Percentiles rank a stretch among this genome's conserved stretches.
Evolutionary conservation across 2,113 vertebrate species (phyloP).

Genomic region (Hiodon tergisus): DNA sequence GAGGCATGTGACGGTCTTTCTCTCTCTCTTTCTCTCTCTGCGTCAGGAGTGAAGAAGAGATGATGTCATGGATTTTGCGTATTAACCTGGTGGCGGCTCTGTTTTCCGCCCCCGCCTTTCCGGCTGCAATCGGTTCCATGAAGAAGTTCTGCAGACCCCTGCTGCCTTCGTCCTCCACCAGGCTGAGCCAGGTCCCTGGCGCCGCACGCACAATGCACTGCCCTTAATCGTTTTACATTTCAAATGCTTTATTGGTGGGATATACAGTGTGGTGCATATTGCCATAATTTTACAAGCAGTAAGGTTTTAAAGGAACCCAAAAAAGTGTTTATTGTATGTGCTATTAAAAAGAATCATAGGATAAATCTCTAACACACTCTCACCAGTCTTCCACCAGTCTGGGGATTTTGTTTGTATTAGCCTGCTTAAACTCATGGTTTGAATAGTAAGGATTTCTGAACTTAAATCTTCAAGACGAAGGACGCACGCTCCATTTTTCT

Average conservation of each 20-base stretch:
- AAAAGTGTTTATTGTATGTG: no score
- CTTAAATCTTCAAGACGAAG: no score
- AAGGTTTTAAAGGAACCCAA: no score
- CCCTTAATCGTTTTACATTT: neutral
- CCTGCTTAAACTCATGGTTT: no score
- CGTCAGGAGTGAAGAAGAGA: conserved; percentile 87
- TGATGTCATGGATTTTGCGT: conserved; percentile 93
- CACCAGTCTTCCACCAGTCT: no score
- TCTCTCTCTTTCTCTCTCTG: conserved; percentile 15
- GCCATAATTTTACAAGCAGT: no score
- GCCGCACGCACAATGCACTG: neutral
- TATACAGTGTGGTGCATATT: no score
- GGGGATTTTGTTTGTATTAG: no score
- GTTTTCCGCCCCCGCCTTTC: conserved; percentile 92
- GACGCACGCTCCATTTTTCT: no score
- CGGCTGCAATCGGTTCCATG: conserved; percentile 93
- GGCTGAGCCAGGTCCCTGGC: conserved; percentile 76
- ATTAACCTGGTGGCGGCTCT: conserved; percentile 93
- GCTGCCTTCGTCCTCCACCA: conserved; percentile 76
- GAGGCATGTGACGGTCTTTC: neutral
- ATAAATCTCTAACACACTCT: no score
- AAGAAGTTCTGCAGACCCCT: conserved; percentile 93
- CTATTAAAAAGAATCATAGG: no score
- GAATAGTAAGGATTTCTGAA: no score
- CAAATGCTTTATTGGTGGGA: neutral